Percentiles rank a stretch among this genome's conserved stretches.
Conservation (phyloP, 2,888 invertebrate genomes). For the Agrochola macilenta region DNA sequence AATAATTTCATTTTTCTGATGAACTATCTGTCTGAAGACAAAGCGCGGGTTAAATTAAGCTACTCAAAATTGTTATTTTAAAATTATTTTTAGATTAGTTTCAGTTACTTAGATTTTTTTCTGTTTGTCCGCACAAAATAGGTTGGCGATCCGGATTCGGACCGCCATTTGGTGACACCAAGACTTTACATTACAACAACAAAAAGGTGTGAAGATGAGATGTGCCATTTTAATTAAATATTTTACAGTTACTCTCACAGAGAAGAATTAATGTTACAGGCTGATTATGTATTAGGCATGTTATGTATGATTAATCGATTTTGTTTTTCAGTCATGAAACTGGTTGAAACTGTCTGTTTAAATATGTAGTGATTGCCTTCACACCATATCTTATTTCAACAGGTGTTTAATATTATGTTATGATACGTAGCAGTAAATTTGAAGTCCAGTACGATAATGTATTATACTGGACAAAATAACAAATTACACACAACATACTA, state of each 20-base stretch:
- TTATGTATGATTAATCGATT: background rate
- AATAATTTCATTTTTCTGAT: too few relatives aligned
- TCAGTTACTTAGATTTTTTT: too few relatives aligned
- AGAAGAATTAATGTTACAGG: background rate
- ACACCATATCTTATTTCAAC: constrained; percentile 7
- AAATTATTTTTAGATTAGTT: too few relatives aligned
- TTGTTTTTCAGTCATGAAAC: background rate
- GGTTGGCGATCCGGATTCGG: too few relatives aligned
- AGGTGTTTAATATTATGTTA: background rate
- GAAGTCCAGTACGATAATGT: background rate
- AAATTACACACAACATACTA: too few relatives aligned
- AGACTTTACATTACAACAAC: background rate
- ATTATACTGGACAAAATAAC: background rate
- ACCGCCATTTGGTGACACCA: too few relatives aligned
- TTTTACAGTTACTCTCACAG: background rate
- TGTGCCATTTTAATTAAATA: background rate
- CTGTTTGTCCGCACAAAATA: too few relatives aligned
- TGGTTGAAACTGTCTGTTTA: background rate
- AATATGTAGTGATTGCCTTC: background rate
- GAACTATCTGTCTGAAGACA: too few relatives aligned
- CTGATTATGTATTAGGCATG: background rate
- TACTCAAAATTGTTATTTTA: too few relatives aligned
- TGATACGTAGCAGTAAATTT: background rate
- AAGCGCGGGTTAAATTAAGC: too few relatives aligned
- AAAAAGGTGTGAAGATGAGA: background rate